Evolutionary conservation across 2,888 invertebrate species (phyloP).

Genomic region (Tyria jacobaeae): DNA sequence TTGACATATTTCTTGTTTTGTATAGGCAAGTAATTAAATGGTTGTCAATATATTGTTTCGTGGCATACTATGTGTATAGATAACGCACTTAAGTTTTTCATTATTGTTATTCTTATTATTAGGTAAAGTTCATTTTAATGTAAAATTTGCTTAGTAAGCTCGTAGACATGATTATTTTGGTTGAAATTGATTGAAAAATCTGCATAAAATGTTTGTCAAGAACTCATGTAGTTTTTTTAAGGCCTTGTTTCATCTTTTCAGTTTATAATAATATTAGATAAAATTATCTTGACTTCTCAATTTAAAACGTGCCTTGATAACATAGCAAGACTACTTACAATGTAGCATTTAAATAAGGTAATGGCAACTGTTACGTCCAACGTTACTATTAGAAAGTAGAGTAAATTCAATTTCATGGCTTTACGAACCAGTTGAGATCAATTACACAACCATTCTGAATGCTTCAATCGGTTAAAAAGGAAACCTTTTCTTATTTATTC

Average conservation of each 20-base stretch:
- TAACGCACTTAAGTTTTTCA: no score
- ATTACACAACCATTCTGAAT: conserved; percentile 52
- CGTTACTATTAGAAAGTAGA: conserved; percentile 69
- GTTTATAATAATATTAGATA: not conserved
- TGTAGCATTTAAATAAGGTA: conserved; percentile 19
- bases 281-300: not conserved
- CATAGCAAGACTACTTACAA: not conserved
- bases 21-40: not conserved
- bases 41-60: no score
- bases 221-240: no score
- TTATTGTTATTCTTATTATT: no score
- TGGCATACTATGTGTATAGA: no score
- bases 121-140: no score
- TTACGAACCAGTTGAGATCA: conserved; percentile 44
- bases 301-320: not conserved
- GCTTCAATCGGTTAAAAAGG: conserved; percentile 39
- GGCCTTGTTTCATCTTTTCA: no score
- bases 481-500: conserved; percentile 34
- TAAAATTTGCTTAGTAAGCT: no score
- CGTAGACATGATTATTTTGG: no score
- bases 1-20: not conserved
- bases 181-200: no score
- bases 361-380: conserved; percentile 41
- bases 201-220: not conserved
- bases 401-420: conserved; percentile 62